Percentiles rank a stretch among this genome's conserved stretches.
These are phyloP conservation scores for Anolis apletophallus DNA, from an alignment of 2,797 vertebrate genomes.

Conservation along the genomic window DNA sequence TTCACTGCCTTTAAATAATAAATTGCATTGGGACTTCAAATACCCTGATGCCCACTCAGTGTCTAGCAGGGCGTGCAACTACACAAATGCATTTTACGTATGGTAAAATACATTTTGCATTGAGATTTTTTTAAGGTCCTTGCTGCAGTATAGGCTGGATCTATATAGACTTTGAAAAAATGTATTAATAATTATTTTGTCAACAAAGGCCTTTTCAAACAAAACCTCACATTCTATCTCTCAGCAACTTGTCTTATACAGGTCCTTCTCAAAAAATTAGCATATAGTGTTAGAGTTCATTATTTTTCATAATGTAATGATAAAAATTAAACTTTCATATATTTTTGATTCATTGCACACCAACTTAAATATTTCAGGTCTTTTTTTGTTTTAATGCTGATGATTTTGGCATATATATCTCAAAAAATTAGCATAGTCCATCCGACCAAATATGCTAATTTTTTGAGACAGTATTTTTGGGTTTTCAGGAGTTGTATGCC, in stretches of 20 bases:
- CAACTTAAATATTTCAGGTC: no score
- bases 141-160: background rate
- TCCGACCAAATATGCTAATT: no score
- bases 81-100: constrained; percentile 62
- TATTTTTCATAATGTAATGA: no score
- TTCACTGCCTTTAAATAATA: constrained; percentile 74
- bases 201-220: constrained; percentile 12
- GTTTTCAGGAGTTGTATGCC: no score
- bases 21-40: constrained; percentile 59
- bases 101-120: constrained; percentile 54
- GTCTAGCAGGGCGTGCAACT: constrained; percentile 46
- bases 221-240: background rate
- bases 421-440: no score
- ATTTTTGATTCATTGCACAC: no score
- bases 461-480: no score
- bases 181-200: background rate
- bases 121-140: background rate
- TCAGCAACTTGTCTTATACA: constrained; percentile 26
- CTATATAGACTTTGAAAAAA: accelerated
- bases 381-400: no score
- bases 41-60: constrained; percentile 57
- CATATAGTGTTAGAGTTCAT: no score
- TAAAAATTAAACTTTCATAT: no score
- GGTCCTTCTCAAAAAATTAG: no score
- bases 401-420: no score